Evolutionary conservation across 2,888 invertebrate genomes (phyloP), one percentile per base, ranked within the genome.

Genomic region (Prenolepis imparis): DNA sequence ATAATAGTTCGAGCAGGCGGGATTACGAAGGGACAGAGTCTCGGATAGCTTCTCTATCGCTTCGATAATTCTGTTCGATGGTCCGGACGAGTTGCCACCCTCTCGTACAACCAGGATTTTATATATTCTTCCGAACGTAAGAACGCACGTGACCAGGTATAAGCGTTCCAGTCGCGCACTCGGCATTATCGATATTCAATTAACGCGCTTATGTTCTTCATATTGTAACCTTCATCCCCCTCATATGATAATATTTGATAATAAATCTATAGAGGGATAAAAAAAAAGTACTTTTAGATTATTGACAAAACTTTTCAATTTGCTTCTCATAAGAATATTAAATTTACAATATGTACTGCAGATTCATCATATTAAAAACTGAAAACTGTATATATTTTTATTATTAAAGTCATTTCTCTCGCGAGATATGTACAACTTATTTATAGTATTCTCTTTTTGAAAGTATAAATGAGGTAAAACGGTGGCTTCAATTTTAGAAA

Each of bases 1-100:
- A 93, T 93, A 93, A 93, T 93, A 92, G 91, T 87, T 85, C 84
- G 87, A 90, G 86, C 89, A 87, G 88, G 86, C 77, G 78, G 92
- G 91, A 92, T 93, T 93, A 92, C 87, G 86, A 88, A 87, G 86
- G 90, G 88, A 88, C 83, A 89, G 89, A 86, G 84, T 74, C 86
- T 85, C 85, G 88, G 87, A 89, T 91, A 86, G 87, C 85, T 88
- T 90, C 86, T 88, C 89, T 90, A 91, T 92, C 92, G 90, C 86
- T 90, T 92, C 92, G 91, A 93, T 92, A 92, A 91, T 90, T 91
- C 88, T 87, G 89, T 89, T 93, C 88, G 92, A 91, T 90, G 87
- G 84, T 86, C 85, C 85, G 88, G 87, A 91, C 86, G 87, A 91
- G 83, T 86, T 90, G 89, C 84, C 87, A 89, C 88, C 86, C 86